Percentiles rank a stretch among this genome's conserved stretches.
phyloP scores from a whole-genome alignment of 2,113 vertebrate genomes.

The Nannobrachium achirus region DNA sequence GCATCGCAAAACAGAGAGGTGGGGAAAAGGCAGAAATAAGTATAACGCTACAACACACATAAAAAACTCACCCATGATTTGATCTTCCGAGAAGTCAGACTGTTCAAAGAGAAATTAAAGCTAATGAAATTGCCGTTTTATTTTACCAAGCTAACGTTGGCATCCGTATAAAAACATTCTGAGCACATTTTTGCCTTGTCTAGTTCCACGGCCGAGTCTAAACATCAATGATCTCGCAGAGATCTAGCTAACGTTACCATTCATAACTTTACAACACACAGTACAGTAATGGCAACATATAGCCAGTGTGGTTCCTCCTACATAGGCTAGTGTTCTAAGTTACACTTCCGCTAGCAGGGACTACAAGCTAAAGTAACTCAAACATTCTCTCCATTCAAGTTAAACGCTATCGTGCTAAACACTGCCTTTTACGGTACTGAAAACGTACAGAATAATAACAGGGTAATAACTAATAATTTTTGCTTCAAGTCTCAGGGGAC shows the following conservation, averaged over 20 bases:
- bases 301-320: not conserved
- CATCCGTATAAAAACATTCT: not conserved
- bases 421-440: not conserved
- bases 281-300: not conserved
- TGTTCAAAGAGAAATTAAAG: conserved; percentile 78
- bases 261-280: not conserved
- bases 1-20: conserved; percentile 21
- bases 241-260: not conserved
- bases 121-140: conserved; percentile 45
- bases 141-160: conserved; percentile 18
- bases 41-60: conserved; percentile 25
- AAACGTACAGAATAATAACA: too few species aligned
- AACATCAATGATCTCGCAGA: rapidly evolving
- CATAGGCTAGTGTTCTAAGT: not conserved
- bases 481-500: not conserved
- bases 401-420: not conserved
- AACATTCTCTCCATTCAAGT: not conserved
- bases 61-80: conserved; percentile 86
- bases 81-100: conserved; percentile 94
- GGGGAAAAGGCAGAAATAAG: conserved; percentile 2
- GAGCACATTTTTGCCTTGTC: not conserved
- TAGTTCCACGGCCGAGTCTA: not conserved
- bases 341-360: conserved; percentile 3
- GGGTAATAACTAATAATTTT: too few species aligned
- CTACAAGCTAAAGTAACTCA: not conserved